Evolutionary conservation across 2,113 vertebrate genomes (phyloP), one percentile per base, ranked within the genome.

Genomic region (Physeter macrocephalus): DNA sequence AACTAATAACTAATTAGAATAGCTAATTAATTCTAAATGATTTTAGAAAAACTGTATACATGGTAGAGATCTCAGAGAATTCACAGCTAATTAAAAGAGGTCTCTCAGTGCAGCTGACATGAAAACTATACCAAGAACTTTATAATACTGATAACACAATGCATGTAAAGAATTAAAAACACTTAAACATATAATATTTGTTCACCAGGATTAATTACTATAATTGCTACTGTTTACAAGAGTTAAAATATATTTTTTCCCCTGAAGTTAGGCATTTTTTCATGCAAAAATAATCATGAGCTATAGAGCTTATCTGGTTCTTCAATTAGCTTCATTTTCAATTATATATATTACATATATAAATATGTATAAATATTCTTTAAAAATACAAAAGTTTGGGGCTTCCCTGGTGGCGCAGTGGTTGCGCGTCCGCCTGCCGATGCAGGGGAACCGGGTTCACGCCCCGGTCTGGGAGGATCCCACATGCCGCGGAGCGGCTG

Each of bases 361-460:
- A 39, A 13, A 29, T 57, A 9, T 39, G 34, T 62, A 57, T 15
- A 71, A n/a, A 78, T 69, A 43, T 74, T 74, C 36, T 93, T 88
- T 46, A n/a, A 78, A 96, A 96, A 74, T 87, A 81, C 52, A 61
- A 69, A 54, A n/a, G 12, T 61, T 87, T 89, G n/a, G n/a, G n/a
- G n/a, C n/a, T n/a, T n/a, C n/a, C n/a, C n/a, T n/a, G n/a, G n/a
- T n/a, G n/a, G n/a, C n/a, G n/a, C n/a, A n/a, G n/a, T n/a, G n/a
- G n/a, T n/a, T n/a, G n/a, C n/a, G n/a, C n/a, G n/a, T n/a, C n/a
- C n/a, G n/a, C n/a, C n/a, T n/a, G n/a, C n/a, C n/a, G n/a, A n/a
- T n/a, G n/a, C n/a, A n/a, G n/a, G n/a, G n/a, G n/a, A n/a, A n/a
- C n/a, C n/a, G n/a, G n/a, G n/a, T n/a, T n/a, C n/a, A n/a, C n/a